Conservation (phyloP, 1,140 invertebrate genomes). For the Vanessa tameamea region DNA sequence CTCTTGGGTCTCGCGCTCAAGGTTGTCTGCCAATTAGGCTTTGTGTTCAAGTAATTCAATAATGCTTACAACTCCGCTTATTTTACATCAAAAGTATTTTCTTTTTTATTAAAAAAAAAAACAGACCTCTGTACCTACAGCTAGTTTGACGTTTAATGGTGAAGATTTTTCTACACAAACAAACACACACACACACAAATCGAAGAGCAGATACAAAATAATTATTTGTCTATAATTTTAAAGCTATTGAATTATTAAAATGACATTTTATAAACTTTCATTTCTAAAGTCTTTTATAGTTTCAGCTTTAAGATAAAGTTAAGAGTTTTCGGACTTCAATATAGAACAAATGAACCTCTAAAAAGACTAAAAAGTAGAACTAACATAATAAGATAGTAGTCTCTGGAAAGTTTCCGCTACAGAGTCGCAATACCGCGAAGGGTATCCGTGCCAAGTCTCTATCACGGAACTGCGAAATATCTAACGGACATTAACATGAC, state of each 20-base stretch:
- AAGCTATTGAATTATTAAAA: no score
- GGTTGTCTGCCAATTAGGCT: slow-evolving; percentile 6
- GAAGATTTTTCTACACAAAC: no score
- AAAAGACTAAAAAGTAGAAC: slow-evolving; percentile 18
- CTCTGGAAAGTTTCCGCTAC: slow-evolving; percentile 22
- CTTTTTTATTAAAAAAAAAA: background rate
- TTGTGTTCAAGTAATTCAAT: background rate
- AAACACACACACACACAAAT: no score
- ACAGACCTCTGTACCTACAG: no score
- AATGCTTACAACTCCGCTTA: background rate
- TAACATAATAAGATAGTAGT: slow-evolving; percentile 25
- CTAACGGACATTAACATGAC: slow-evolving; percentile 8
- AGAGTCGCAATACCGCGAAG: slow-evolving; percentile 21
- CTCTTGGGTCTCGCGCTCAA: slow-evolving; percentile 2
- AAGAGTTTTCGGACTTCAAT: slow-evolving; percentile 10
- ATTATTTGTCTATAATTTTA: no score
- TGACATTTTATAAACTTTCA: background rate
- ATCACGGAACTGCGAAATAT: slow-evolving; percentile 22
- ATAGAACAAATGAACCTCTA: slow-evolving; percentile 20
- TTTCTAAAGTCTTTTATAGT: background rate
- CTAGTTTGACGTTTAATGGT: no score
- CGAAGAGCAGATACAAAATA: no score
- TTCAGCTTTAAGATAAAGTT: slow-evolving; percentile 1
- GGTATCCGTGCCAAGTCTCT: slow-evolving; percentile 26
- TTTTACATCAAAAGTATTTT: background rate